Base-by-base conservation (phyloP, 2,888 invertebrate species). In the Tridacna gigas region DNA sequence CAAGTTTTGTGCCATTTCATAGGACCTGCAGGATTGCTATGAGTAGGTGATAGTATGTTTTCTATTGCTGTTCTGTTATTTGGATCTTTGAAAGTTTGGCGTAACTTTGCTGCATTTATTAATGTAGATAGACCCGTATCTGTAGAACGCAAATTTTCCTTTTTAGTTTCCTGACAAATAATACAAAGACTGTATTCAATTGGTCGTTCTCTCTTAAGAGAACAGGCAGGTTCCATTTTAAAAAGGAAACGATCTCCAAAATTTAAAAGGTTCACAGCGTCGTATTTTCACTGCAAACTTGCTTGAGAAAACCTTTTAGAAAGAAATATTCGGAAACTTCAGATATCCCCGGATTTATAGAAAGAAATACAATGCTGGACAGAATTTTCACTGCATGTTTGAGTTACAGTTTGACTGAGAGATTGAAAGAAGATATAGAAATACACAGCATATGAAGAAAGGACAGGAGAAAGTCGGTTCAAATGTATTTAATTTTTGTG, bases 1-100 rank as follows among this genome's bases (percentile, higher is more conserved):
- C 51, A 51, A 51, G 51, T 51, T 51, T 51, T 51, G 51, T 51
- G 51, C 51, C 51, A 51, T 51, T 51, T 51, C 51, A 51, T 51
- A 51, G 18, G 51, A 18, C 51, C 18, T 51, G 12, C 51, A 51
- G 51, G 13, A 13, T 51, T 51, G 51, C 18, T 51, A 51, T 51
- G 51, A 51, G 51, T 51, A 51, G 51, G 18, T 51, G 51, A 51
- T 51, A 51, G 12, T 51, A 51, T 51, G 18, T 51, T 51, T 51
- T 51, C 51, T n/a, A n/a, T n/a, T n/a, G n/a, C n/a, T n/a, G n/a
- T n/a, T n/a, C n/a, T n/a, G n/a, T n/a, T n/a, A n/a, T n/a, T n/a
- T n/a, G n/a, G n/a, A n/a, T n/a, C n/a, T 51, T 51, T 51, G 51
- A 51, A 51, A 13, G 51, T 51, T 51, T 51, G 51, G 51, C 51